Evolutionary conservation across 2,888 invertebrate genomes (phyloP), one percentile per base, ranked within the genome.

Genomic region (Lasioglossum oenotherae): DNA sequence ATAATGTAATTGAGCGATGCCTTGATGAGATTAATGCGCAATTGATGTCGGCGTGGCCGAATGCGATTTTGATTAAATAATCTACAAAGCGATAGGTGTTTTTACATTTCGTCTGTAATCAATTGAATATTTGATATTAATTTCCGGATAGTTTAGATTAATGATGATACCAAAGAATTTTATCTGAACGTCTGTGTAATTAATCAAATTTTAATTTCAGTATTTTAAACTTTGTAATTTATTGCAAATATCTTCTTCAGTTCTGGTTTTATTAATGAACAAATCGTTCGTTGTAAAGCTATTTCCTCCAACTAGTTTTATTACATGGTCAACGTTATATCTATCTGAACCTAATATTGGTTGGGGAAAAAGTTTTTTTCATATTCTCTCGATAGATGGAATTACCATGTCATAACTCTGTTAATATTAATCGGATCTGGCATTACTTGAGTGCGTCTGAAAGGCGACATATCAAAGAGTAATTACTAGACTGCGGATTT

Each of bases 11-110:
- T 31, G 69, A 69, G 12, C 16, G 79, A 67, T 41, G 8, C 69
- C 69, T 38, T 23, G 69, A 69, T 69, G 69, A 69, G 10, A 69
- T 69, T 69, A 69, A 69, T 69, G 23, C 8, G 38, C 23, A 69
- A 38, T 69, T 23, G 23, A 12, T 38, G 23, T 23, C 23, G 16
- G n/a, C 38, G 19, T 4, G 35, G 38, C 19, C 19, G 69, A 69
- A 69, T 69, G 38, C 12, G 35, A 69, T n/a, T 10, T 69, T 64
- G 64, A 38, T 69, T 38, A 69, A 69, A 69, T 69, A 69, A 35
- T 35, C 23, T 38, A 31, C 64, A 31, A 35, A 31, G 35, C 64
- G n/a, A 27, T 4, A 19, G 8, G 19, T 1, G 31, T 64, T 64
- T 64, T 64, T 64, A 31, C 64, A 19, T 35, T 16, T 31, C 16